Evolutionary conservation across 2,888 invertebrate species (phyloP).

Genomic region (Mythimna pallens): DNA sequence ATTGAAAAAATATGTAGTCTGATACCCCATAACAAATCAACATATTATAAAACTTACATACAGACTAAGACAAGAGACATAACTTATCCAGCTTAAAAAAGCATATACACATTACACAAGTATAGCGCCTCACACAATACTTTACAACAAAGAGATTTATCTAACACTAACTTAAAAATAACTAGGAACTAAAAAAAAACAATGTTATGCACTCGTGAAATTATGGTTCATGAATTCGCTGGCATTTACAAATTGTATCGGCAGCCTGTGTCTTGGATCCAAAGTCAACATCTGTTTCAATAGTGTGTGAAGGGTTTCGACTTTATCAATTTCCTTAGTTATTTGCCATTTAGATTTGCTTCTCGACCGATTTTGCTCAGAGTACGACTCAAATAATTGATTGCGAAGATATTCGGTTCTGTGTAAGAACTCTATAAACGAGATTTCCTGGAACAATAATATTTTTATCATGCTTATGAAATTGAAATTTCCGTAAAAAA

Average conservation of each 20-base stretch:
- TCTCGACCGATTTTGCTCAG: conserved; percentile 50
- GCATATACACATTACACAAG: not conserved
- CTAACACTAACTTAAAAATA: conserved; percentile 5
- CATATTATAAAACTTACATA: not conserved
- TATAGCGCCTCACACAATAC: not conserved
- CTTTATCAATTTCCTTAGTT: conserved; percentile 60
- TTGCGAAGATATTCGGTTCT: conserved; percentile 54
- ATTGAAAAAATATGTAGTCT: not conserved
- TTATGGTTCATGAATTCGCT: conserved; percentile 71
- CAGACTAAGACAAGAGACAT: too few relatives aligned
- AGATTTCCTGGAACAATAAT: conserved; percentile 63
- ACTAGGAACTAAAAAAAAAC: conserved; percentile 1
- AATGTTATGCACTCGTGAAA: not conserved
- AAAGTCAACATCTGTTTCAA: conserved; percentile 76
- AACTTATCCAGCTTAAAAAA: not conserved
- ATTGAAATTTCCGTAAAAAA: not conserved
- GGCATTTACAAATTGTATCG: conserved; percentile 73
- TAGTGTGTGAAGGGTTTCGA: conserved; percentile 61
- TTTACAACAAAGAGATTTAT: not conserved
- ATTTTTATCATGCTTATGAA: too few relatives aligned
- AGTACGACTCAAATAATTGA: conserved; percentile 58
- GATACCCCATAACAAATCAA: not conserved
- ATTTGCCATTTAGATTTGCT: conserved; percentile 30
- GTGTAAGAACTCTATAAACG: conserved; percentile 43
- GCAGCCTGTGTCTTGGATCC: conserved; percentile 71